Base-by-base conservation (phyloP, 2,113 vertebrate species). In the Cynocephalus volans region DNA sequence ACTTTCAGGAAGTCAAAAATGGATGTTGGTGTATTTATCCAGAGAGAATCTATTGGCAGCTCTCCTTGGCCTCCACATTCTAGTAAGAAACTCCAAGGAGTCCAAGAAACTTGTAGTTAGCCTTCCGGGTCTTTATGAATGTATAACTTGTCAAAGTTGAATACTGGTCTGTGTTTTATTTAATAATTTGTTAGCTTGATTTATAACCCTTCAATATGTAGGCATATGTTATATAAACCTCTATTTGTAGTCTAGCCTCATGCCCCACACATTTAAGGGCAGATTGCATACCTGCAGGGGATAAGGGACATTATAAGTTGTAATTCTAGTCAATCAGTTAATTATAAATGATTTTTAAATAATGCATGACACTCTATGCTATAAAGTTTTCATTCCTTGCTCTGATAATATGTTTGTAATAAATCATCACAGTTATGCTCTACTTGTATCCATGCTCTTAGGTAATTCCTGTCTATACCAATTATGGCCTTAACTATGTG, bases 21-120 rank as follows among this genome's bases (percentile, higher is more conserved):
- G 23, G 54, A 92, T 93, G 45, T 11, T 79, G 19, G 10, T 88
- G 12, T 72, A 93, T 94, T 91, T 93, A 62, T 67, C 19, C 15
- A 85, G n/a, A 89, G 82, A 85, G 18, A 85, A 9, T 69, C 33
- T 97, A 77, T 82, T 93, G 90, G 89, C 0, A 56, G 5, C 1
- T 90, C 8, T 62, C 1, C 4, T 60, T 48, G 33, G 8, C 1
- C 0, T 72, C 5, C 12, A 26, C 3, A n/a, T 58, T 83, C 23
- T 23, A 45, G 33, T 0, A 21, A 67, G 11, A 79, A 81, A 62
- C 3, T 75, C 5, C 23, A 52, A 19, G 23, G 23, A 48, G 28
- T 50, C 58, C 5, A 45, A 41, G 6, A 50, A 58, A 75, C 45
- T 52, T 52, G 50, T 48, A 88, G 13, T 50, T 92, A 18, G 1